A percentile compares a stretch with the other conserved stretches of the same genome.
phyloP scores from a whole-genome alignment of 2,888 invertebrate species.

The Neoscelio sp. region DNA sequence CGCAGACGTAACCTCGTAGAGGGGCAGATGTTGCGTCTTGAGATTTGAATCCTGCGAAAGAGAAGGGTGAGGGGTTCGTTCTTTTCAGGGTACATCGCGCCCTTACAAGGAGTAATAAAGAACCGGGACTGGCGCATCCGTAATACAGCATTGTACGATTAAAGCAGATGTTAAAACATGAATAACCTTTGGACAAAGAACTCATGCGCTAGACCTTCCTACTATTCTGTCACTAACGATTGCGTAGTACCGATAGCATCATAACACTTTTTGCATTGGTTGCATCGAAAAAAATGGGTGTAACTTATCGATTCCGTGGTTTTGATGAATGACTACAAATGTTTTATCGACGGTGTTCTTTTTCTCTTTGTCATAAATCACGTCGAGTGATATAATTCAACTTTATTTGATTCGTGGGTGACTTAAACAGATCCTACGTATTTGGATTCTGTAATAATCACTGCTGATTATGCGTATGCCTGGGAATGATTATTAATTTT shows the following conservation, averaged over 20 bases:
- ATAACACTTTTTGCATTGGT: constrained; percentile 7
- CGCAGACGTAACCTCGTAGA: constrained; percentile 7
- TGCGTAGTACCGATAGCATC: constrained; percentile 12
- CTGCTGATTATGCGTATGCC: too few relatives aligned
- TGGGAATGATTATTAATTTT: too few relatives aligned
- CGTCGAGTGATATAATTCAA: background rate
- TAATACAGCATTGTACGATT: constrained; percentile 52
- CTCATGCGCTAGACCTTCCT: constrained; percentile 1
- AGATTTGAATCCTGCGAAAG: constrained; percentile 26
- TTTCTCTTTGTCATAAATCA: too few relatives aligned
- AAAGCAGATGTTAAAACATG: constrained; percentile 60
- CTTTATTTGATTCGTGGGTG: too few relatives aligned
- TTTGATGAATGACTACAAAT: too few relatives aligned
- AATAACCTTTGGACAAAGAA: constrained; percentile 43
- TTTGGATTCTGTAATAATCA: too few relatives aligned
- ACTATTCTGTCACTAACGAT: constrained; percentile 16
- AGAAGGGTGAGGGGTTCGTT: background rate
- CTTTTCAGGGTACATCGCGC: constrained; percentile 41
- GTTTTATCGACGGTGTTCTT: too few relatives aligned
- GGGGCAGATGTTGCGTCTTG: constrained; percentile 45
- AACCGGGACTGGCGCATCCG: constrained; percentile 57
- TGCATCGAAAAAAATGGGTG: constrained; percentile 4
- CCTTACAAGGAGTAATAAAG: constrained; percentile 52
- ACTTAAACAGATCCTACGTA: too few relatives aligned
- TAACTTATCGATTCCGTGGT: constrained; percentile 14